A percentile compares a stretch with the other conserved stretches of the same genome.
phyloP scores from a whole-genome alignment of 1,140 invertebrate genomes.

The Leptestheria dahalacensis region DNA sequence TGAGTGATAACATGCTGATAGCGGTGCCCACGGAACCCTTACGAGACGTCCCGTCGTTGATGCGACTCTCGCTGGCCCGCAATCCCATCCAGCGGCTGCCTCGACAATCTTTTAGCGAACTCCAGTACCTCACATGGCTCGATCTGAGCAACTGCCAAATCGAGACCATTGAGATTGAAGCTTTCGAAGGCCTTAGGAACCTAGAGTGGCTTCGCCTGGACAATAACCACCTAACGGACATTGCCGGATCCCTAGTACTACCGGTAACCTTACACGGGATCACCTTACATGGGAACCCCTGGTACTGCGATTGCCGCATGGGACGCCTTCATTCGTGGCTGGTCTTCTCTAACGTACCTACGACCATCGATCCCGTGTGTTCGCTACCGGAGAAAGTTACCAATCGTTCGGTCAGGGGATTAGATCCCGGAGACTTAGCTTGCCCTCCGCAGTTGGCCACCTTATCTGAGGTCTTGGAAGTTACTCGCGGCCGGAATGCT shows the following conservation, averaged over 20 bases:
- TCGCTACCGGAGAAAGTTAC: constrained; percentile 45
- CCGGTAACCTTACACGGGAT: constrained; percentile 56
- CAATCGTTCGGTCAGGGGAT: constrained; percentile 45
- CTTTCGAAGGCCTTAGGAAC: constrained; percentile 61
- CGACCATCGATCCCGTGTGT: constrained; percentile 55
- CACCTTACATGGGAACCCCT: constrained; percentile 69
- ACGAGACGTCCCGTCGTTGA: constrained; percentile 54
- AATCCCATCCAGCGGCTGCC: constrained; percentile 61
- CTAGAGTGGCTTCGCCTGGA: constrained; percentile 70
- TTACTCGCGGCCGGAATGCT: constrained; percentile 59
- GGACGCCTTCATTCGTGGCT: constrained; percentile 61
- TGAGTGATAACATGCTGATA: constrained; percentile 62
- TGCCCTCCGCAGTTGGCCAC: constrained; percentile 61
- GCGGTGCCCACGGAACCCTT: constrained; percentile 60
- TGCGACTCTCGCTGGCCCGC: constrained; percentile 58
- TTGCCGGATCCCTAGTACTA: constrained; percentile 49
- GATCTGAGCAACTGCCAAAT: constrained; percentile 68
- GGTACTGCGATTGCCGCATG: constrained; percentile 72
- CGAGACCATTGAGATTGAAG: constrained; percentile 55
- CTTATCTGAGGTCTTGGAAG: constrained; percentile 50
- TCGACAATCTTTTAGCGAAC: constrained; percentile 53
- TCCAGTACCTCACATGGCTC: constrained; percentile 56
- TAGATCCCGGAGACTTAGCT: constrained; percentile 57
- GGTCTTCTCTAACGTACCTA: constrained; percentile 49
- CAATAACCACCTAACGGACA: constrained; percentile 55